phyloP scores from a whole-genome alignment of 2,113 vertebrate species.

The Odocoileus hemionus region DNA sequence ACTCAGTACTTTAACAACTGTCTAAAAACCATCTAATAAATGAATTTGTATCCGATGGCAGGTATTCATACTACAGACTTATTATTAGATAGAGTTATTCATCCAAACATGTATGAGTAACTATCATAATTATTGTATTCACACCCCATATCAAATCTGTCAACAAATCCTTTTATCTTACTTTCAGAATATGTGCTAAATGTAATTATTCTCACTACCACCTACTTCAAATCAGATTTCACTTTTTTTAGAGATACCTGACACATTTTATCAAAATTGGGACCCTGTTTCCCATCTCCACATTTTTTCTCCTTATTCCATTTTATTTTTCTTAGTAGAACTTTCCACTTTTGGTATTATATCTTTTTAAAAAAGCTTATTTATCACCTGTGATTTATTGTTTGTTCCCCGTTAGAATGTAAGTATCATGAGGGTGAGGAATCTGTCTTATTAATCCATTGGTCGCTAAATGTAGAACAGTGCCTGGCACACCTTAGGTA shows the following conservation, averaged over 20 bases:
- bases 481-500: not conserved
- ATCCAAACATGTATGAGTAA: not conserved
- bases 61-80: not conserved
- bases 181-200: not conserved
- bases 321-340: not conserved
- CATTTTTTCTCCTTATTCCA: not conserved
- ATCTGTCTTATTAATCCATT: not conserved
- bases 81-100: not conserved
- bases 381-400: not conserved
- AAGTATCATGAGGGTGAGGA: not conserved
- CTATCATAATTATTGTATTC: not conserved
- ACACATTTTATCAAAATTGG: not conserved
- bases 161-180: not conserved
- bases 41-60: not conserved
- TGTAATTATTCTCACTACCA: not conserved
- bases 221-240: not conserved
- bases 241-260: not conserved
- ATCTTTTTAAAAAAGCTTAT: not conserved
- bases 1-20: not conserved
- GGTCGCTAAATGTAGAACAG: not conserved
- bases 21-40: not conserved
- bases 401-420: not conserved
- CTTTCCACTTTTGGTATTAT: not conserved
- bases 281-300: not conserved
- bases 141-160: not conserved